phyloP scores from a whole-genome alignment of 2,797 vertebrate genomes.

The Lindbergichthys nudifrons region DNA sequence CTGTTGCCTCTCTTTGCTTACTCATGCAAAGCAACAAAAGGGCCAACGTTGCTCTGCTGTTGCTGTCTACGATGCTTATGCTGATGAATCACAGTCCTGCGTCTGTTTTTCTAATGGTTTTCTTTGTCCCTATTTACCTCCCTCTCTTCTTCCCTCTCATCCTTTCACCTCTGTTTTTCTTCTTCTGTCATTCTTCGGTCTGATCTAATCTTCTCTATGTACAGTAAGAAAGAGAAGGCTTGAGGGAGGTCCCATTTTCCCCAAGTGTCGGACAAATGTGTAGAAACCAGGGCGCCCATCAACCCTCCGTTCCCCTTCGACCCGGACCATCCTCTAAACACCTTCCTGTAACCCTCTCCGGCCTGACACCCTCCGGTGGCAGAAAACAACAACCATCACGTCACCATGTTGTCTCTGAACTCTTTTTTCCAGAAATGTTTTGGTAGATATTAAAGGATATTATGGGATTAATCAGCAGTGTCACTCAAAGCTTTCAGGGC shows the following conservation, averaged over 20 bases:
- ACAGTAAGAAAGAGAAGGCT: constrained; percentile 98
- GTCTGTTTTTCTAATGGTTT: constrained; percentile 3
- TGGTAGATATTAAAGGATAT: constrained; percentile 45
- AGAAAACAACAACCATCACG: constrained; percentile 18
- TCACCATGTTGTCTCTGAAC: constrained; percentile 31
- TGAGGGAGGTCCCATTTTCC: constrained; percentile 95
- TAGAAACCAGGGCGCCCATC: constrained; percentile 78
- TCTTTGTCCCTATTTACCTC: background rate
- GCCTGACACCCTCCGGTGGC: constrained; percentile 10
- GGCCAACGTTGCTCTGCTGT: constrained; percentile 11
- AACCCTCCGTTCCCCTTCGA: constrained; percentile 39
- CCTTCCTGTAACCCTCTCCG: constrained; percentile 18
- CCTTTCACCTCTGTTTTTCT: background rate
- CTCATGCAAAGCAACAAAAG: constrained; percentile 4
- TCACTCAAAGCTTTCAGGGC: constrained; percentile 35
- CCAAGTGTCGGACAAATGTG: constrained; percentile 95
- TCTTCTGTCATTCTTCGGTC: background rate
- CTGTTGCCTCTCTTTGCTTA: constrained; percentile 9
- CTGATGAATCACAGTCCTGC: background rate
- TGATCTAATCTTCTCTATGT: constrained; percentile 22
- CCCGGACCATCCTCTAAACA: constrained; percentile 18
- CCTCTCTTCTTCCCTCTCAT: background rate
- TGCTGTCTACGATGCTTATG: background rate
- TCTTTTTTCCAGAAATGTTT: constrained; percentile 43
- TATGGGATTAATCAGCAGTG: constrained; percentile 21